These are phyloP conservation scores for Rhegmatorhina hoffmannsi DNA, from an alignment of 2,113 vertebrate species.

Conservation along the genomic window DNA sequence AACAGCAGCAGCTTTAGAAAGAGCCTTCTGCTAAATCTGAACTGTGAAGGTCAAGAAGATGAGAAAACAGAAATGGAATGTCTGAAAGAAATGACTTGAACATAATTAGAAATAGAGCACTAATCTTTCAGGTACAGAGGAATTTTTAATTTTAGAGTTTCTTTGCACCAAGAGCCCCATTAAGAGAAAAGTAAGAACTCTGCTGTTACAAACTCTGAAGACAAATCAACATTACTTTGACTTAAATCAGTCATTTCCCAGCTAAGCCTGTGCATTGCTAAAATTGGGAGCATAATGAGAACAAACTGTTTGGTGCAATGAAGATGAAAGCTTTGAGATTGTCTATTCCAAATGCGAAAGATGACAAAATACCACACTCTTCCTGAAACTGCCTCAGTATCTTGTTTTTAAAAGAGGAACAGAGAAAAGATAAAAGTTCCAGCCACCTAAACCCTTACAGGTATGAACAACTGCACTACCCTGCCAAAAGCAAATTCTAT, in stretches of 20 bases:
- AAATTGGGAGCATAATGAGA: background rate
- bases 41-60: background rate
- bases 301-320: background rate
- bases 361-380: background rate
- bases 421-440: background rate
- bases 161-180: background rate
- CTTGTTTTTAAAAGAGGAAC: background rate
- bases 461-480: background rate
- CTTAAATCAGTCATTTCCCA: background rate
- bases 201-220: background rate
- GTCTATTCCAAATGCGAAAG: background rate
- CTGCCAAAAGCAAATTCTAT: background rate
- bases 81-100: background rate
- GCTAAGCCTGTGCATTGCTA: background rate
- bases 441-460: background rate
- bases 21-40: background rate
- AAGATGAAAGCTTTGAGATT: background rate
- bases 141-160: background rate
- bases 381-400: background rate
- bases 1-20: conserved; percentile 2
- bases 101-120: background rate
- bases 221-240: background rate
- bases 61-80: background rate
- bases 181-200: background rate
- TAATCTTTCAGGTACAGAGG: background rate